phyloP scores from a whole-genome alignment of 2,113 vertebrate species.

The Brachyhypopomus gauderio region DNA sequence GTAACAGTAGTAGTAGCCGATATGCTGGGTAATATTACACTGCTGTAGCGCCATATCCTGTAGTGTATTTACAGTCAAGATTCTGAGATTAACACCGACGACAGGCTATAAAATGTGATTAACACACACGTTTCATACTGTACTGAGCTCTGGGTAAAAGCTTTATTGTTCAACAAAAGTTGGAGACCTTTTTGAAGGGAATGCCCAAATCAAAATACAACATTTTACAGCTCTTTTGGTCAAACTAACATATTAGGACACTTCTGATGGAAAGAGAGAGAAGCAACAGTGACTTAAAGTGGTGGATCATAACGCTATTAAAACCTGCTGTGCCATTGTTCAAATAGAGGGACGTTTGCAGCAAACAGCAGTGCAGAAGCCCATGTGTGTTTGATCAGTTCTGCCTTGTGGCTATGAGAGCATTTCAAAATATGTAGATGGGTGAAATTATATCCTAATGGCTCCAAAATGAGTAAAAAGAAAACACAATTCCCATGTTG shows the following conservation, averaged over 20 bases:
- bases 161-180: neutral
- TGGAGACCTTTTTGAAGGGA: neutral
- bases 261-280: too few relatives aligned
- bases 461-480: conserved; percentile 27
- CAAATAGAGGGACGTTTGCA: neutral
- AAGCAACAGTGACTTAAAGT: neutral
- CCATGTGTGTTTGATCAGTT: conserved; percentile 13
- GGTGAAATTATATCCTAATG: conserved; percentile 27
- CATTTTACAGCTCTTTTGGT: too few relatives aligned
- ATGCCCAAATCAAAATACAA: too few relatives aligned
- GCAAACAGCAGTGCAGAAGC: neutral
- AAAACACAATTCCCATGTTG: conserved; percentile 45
- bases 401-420: conserved; percentile 1
- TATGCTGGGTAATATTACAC: conserved; percentile 17
- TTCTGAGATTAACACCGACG: neutral
- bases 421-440: conserved; percentile 5
- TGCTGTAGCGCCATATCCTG: neutral
- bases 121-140: neutral
- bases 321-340: neutral
- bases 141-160: neutral
- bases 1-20: conserved; percentile 24
- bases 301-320: neutral
- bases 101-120: neutral
- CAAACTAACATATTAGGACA: too few relatives aligned
- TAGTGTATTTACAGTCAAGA: neutral